A percentile compares a stretch with the other conserved stretches of the same genome.
Conservation (phyloP, 2,888 invertebrate species). For the Pseudolycoriella hygida region DNA sequence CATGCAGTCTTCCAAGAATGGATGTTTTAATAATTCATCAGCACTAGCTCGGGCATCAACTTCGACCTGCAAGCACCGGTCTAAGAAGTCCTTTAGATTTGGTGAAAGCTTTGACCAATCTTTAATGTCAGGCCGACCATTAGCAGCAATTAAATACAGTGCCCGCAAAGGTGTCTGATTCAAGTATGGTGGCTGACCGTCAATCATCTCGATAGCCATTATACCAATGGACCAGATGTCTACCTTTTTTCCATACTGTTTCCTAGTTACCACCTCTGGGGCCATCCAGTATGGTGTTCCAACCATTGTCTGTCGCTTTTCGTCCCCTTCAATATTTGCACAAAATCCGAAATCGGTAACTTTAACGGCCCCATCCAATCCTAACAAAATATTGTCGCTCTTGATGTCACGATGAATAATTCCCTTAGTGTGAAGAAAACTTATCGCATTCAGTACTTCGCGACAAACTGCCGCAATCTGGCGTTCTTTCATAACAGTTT, state of each 20-base stretch:
- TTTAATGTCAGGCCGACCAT: conserved; percentile 82
- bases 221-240: conserved; percentile 95
- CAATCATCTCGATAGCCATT: conserved; percentile 89
- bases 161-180: conserved; percentile 86
- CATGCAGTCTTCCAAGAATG: conserved; percentile 72
- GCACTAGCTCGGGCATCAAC: conserved; percentile 78
- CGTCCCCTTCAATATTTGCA: conserved; percentile 86
- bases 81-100: conserved; percentile 64
- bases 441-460: conserved; percentile 74
- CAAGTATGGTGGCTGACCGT: conserved; percentile 93
- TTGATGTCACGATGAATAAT: conserved; percentile 93
- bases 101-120: conserved; percentile 62
- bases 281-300: conserved; percentile 99
- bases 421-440: conserved; percentile 74
- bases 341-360: conserved; percentile 97
- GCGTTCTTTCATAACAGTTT: conserved; percentile 90
- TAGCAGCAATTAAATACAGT: conserved; percentile 86
- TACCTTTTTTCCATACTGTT: conserved; percentile 85
- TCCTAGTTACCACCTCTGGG: conserved; percentile 81
- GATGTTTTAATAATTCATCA: conserved; percentile 72
- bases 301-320: conserved; percentile 92
- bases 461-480: conserved; percentile 91
- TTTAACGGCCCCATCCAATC: conserved; percentile 82
- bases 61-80: conserved; percentile 80
- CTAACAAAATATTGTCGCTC: conserved; percentile 89